These are phyloP conservation scores for Zosterops japonicus DNA, from an alignment of 2,113 vertebrate species.

Conservation along the genomic window DNA sequence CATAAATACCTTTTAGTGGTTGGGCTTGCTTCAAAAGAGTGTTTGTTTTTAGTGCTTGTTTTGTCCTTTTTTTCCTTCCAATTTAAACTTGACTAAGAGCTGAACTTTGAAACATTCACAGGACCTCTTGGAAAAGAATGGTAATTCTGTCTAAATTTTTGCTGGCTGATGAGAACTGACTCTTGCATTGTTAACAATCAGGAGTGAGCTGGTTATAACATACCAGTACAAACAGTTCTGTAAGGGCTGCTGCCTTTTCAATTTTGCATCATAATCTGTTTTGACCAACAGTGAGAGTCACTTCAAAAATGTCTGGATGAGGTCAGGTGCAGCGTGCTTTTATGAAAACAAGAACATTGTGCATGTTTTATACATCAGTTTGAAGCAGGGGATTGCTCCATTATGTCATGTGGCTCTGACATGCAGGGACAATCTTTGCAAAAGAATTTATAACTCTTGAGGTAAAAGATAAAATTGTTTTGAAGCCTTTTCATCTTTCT, in stretches of 20 bases:
- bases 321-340: background rate
- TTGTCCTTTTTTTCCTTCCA: background rate
- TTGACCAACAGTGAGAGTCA: background rate
- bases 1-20: background rate
- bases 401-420: background rate
- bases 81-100: background rate
- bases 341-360: background rate
- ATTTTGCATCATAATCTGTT: background rate
- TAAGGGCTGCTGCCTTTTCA: background rate
- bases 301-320: background rate
- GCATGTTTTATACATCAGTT: background rate
- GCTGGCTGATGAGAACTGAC: background rate
- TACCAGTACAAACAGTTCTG: background rate
- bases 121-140: background rate
- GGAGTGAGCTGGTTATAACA: background rate
- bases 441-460: background rate
- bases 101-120: background rate
- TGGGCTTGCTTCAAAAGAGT: background rate
- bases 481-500: background rate
- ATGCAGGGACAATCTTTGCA: background rate
- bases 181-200: background rate
- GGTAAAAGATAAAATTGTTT: constrained; percentile 10
- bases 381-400: background rate
- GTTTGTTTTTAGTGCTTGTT: background rate
- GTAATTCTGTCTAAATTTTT: background rate